Conservation (phyloP, 2,888 invertebrate genomes). For the Cephus pulcher region DNA sequence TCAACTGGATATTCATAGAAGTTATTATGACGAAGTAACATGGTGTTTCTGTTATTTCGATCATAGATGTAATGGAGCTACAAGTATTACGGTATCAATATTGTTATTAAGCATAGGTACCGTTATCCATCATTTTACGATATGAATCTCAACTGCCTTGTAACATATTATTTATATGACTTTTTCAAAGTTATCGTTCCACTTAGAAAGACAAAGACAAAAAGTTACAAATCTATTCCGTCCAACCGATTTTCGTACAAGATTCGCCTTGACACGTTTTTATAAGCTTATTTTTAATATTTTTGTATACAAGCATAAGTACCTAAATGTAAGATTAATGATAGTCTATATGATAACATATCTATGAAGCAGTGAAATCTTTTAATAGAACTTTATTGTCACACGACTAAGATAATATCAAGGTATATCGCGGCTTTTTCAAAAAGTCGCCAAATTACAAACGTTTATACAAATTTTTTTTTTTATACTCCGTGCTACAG, state of each 20-base stretch:
- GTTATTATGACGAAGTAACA: conserved; percentile 83
- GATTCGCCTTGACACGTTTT: background rate
- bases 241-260: background rate
- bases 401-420: conserved; percentile 47
- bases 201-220: background rate
- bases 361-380: conserved; percentile 15
- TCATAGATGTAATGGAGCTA: conserved; percentile 82
- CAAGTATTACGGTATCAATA: conserved; percentile 53
- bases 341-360: background rate
- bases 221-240: background rate
- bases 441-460: conserved; percentile 44
- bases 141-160: background rate
- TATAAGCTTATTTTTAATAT: background rate
- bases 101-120: conserved; percentile 25
- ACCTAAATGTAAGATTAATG: background rate
- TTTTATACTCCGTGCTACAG: conserved; percentile 24
- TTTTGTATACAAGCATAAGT: background rate
- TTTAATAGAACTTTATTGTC: conserved; percentile 53
- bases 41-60: conserved; percentile 95
- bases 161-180: background rate
- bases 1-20: conserved; percentile 86
- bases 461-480: conserved; percentile 49
- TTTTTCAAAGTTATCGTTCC: background rate
- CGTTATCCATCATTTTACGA: background rate
- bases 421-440: conserved; percentile 31